These are phyloP conservation scores for Troilus luridus DNA, from an alignment of 2,888 invertebrate genomes.

Conservation along the genomic window DNA sequence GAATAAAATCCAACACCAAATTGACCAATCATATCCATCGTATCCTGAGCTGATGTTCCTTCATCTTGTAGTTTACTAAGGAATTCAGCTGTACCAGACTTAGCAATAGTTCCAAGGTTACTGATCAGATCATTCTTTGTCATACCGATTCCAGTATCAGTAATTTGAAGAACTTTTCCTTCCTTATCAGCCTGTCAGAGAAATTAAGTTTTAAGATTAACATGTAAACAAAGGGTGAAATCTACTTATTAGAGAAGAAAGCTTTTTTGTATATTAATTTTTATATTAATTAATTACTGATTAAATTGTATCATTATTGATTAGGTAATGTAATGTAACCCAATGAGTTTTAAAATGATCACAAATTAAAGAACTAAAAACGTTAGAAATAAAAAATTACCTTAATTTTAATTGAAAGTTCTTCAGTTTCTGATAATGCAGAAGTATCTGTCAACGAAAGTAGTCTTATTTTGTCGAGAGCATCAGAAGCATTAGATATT, in stretches of 20 bases:
- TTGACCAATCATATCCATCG: conserved; percentile 98
- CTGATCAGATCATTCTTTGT: conserved; percentile 92
- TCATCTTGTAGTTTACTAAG: conserved; percentile 88
- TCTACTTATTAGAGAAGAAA: too few relatives aligned
- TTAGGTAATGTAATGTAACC: background rate
- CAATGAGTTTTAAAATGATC: background rate
- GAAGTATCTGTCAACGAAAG: conserved; percentile 89
- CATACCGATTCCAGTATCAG: conserved; percentile 98
- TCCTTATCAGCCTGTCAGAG: conserved; percentile 85
- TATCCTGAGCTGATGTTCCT: conserved; percentile 76
- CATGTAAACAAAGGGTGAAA: background rate
- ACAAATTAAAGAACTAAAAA: conserved; percentile 24
- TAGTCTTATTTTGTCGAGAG: conserved; percentile 96
- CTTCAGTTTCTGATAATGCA: conserved; percentile 83
- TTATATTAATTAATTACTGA: too few relatives aligned
- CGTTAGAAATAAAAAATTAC: conserved; percentile 67
- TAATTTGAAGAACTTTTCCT: conserved; percentile 90
- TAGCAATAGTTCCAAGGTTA: conserved; percentile 98
- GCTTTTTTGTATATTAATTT: too few relatives aligned
- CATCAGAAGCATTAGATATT: conserved; percentile 99
- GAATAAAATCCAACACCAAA: conserved; percentile 99
- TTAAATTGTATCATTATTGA: too few relatives aligned
- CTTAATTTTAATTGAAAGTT: conserved; percentile 90
- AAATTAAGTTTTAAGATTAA: background rate
- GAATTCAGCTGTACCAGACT: conserved; percentile 97